Base-by-base conservation (phyloP, 2,888 invertebrate species). In the Panopea generosa region DNA sequence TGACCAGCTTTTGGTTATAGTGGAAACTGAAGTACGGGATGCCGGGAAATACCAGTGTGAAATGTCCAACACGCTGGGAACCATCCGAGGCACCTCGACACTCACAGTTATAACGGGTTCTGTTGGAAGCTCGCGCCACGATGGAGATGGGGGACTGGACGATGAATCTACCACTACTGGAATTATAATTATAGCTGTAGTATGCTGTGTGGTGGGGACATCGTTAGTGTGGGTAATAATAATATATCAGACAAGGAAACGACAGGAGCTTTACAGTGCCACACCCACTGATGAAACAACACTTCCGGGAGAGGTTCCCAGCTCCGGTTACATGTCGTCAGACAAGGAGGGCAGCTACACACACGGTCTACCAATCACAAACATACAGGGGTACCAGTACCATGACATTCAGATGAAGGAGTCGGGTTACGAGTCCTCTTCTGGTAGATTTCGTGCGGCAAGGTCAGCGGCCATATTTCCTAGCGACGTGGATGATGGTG, bases 211-310 rank as follows among this genome's bases (percentile, higher is more conserved):
- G 62, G 96, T 98, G 18, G 95, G 96, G n/a, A 98, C 97, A 7
- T 97, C 97, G 0, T 94, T 97, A 18, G 95, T 97, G 62, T 98
- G 98, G 97, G 97, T 97, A 57, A 95, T 97, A 66, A 96, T 97
- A 79, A 97, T 97, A 87, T 97, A 97, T 92, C 96, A 96, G 90
- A 96, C 97, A 3, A 94, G 96, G 77, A 95, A 95, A 92, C 86
- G 90, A 20, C 86, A 89, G 55, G 91, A 90, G 70, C 84, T 90
- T 59, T 91, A 91, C 84, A 90, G 90, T 71, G 88, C 91, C 24
- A 90, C 91, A 0, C 90, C 90, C 0, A 91, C 91, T 18, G 90
- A 90, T 73, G 90, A 90, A 62, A 88, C 90, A 6, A 89, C 90
- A 22, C 76, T 90, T 24, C 90, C 91, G 2, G 90, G 88, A 0